Evolutionary conservation across 2,888 invertebrate species (phyloP).

Genomic region (Autographa pulchrina): DNA sequence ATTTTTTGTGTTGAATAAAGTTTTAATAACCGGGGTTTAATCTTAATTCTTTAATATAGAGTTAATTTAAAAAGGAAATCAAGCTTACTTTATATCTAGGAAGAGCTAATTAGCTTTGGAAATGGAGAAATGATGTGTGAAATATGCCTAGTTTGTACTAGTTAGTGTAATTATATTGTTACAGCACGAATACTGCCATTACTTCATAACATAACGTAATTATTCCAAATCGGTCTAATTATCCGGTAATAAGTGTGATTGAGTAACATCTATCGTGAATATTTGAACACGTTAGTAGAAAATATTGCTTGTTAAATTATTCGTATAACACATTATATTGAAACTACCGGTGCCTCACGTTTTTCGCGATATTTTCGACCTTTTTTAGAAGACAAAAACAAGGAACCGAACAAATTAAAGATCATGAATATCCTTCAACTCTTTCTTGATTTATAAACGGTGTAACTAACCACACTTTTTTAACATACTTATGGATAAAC

Average conservation of each 20-base stretch:
- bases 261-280: slow-evolving; percentile 4
- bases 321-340: not conserved
- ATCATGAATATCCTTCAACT: no score
- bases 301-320: not conserved
- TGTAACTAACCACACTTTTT: no score
- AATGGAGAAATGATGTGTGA: not conserved
- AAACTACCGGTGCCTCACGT: no score
- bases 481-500: no score
- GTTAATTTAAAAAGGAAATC: not conserved
- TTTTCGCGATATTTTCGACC: no score
- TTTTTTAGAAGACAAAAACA: no score
- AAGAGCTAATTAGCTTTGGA: not conserved
- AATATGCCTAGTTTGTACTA: not conserved
- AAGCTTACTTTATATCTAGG: not conserved
- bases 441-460: no score
- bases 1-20: no score
- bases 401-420: no score
- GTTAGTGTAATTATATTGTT: not conserved
- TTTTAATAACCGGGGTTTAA: no score
- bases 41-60: no score
- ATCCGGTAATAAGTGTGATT: not conserved
- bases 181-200: no score
- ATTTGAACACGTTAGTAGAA: not conserved
- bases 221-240: not conserved
- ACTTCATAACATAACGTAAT: not conserved